Evolutionary conservation across 2,797 vertebrate species (phyloP).

Genomic region (Lutjanus campechanus): DNA sequence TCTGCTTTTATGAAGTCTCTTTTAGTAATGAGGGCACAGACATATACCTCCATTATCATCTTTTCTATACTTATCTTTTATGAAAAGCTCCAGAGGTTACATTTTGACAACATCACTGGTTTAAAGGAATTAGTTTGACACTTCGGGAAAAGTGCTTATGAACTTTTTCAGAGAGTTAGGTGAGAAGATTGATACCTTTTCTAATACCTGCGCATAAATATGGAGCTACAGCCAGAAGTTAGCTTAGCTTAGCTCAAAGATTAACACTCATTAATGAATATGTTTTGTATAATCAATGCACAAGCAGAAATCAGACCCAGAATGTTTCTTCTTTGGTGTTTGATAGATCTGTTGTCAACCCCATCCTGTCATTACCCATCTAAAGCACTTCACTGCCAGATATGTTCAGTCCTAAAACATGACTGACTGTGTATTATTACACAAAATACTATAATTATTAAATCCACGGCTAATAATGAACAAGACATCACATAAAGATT

Average conservation of each 20-base stretch:
- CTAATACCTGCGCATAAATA: background rate
- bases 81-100: too few species aligned
- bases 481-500: background rate
- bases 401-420: background rate
- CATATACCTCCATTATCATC: too few species aligned
- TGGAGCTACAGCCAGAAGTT: background rate
- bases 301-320: too few species aligned
- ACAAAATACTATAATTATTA: too few species aligned
- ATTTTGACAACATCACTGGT: too few species aligned
- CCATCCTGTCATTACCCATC: background rate
- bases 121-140: too few species aligned
- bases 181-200: background rate
- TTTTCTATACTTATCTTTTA: too few species aligned
- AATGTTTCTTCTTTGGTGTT: constrained; percentile 83
- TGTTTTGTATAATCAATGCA: too few species aligned
- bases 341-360: constrained; percentile 78
- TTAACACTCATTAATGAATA: background rate
- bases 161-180: background rate
- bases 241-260: background rate
- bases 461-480: too few species aligned
- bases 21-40: too few species aligned
- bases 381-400: background rate
- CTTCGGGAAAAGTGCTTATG: background rate
- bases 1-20: background rate
- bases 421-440: too few species aligned